These are phyloP conservation scores for Pteropus alecto DNA, from an alignment of 2,113 vertebrate species.

Conservation along the genomic window DNA sequence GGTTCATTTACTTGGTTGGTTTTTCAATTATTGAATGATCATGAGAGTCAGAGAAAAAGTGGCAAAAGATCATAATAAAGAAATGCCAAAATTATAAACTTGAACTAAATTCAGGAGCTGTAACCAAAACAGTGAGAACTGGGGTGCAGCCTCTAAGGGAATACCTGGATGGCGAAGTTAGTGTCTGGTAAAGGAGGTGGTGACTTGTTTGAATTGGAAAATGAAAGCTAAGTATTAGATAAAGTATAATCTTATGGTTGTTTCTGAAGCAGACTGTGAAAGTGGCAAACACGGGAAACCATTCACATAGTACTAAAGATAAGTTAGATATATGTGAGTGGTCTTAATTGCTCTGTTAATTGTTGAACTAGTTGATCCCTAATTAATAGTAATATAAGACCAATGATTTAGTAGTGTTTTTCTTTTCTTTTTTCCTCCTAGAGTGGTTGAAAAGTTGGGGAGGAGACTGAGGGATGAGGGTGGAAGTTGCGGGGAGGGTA, in stretches of 20 bases:
- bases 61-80: neutral
- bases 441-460: neutral
- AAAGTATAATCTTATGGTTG: neutral
- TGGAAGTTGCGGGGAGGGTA: neutral
- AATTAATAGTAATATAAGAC: neutral
- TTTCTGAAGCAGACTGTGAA: neutral
- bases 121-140: neutral
- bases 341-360: neutral
- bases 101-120: neutral
- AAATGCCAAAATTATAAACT: neutral
- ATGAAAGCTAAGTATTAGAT: neutral
- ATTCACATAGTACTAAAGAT: neutral
- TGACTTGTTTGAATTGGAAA: neutral
- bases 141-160: neutral
- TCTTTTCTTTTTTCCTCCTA: neutral
- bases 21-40: neutral
- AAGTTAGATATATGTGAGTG: neutral
- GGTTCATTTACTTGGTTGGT: neutral
- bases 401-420: neutral
- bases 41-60: neutral
- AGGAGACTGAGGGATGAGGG: neutral
- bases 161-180: neutral
- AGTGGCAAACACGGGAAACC: neutral
- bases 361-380: neutral
- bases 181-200: neutral